Percentiles rank a stretch among this genome's conserved stretches.
Evolutionary conservation across 2,113 vertebrate genomes (phyloP).

Genomic region (Argyrosomus japonicus): DNA sequence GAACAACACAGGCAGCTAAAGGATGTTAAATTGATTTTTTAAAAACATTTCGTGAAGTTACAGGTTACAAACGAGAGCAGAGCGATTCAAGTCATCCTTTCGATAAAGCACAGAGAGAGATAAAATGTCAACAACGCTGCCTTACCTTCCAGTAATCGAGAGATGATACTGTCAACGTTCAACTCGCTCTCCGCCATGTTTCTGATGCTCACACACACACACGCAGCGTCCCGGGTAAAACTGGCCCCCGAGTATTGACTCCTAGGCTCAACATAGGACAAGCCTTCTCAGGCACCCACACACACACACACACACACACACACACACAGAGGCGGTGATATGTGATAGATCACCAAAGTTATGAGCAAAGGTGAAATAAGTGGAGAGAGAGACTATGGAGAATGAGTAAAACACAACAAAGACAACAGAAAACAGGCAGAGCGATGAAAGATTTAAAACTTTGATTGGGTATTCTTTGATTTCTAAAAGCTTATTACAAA

Average conservation of each 20-base stretch:
- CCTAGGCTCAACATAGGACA: slow-evolving; percentile 31
- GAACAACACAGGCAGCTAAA: slow-evolving; percentile 8
- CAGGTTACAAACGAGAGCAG: neutral
- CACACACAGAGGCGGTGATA: neutral
- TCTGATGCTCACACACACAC: slow-evolving; percentile 35
- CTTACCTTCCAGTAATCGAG: slow-evolving; percentile 91
- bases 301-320: neutral
- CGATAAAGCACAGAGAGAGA: neutral
- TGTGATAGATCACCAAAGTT: neutral
- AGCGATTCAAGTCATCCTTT: neutral
- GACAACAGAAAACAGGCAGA: too few species aligned
- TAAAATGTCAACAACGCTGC: neutral
- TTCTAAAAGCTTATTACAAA: too few species aligned
- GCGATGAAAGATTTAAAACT: too few species aligned
- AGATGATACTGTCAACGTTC: slow-evolving; percentile 94
- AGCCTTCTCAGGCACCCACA: neutral
- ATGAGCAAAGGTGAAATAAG: too few species aligned
- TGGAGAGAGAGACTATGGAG: too few species aligned
- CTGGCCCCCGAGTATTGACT: slow-evolving; percentile 29
- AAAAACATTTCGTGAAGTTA: neutral
- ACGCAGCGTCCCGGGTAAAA: neutral
- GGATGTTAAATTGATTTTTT: neutral
- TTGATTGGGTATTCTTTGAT: too few species aligned
- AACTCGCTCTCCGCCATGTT: slow-evolving; percentile 94
- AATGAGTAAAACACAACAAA: too few species aligned